A percentile compares a stretch with the other conserved stretches of the same genome.
phyloP scores from a whole-genome alignment of 2,113 vertebrate genomes.

The Oceanites oceanicus region DNA sequence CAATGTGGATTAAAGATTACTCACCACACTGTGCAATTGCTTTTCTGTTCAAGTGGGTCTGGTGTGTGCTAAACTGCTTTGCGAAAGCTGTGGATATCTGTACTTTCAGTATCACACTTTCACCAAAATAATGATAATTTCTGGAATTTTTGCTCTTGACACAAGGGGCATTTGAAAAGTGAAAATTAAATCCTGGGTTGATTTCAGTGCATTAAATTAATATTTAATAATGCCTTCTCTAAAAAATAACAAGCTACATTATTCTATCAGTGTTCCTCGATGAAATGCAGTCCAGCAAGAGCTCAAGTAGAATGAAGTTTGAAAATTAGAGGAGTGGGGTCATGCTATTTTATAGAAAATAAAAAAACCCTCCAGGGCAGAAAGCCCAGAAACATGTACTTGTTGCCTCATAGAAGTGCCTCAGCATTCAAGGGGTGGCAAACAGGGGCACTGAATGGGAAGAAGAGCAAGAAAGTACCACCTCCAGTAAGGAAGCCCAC shows the following conservation, averaged over 20 bases:
- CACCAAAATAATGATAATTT: neutral
- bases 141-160: neutral
- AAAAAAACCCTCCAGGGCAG: neutral
- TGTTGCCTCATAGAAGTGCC: neutral
- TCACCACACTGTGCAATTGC: neutral
- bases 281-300: neutral
- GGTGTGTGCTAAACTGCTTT: neutral
- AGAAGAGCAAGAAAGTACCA: neutral
- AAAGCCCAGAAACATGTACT: neutral
- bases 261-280: neutral
- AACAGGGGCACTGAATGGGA: neutral
- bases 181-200: neutral
- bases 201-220: neutral
- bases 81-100: neutral
- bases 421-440: neutral
- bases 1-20: neutral
- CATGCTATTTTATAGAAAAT: neutral
- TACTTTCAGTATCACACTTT: neutral
- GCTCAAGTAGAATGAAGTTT: neutral
- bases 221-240: neutral
- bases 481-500: neutral
- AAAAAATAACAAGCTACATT: neutral
- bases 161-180: neutral
- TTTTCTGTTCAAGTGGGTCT: neutral
- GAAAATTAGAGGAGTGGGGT: neutral